Percentiles rank a stretch among this genome's conserved stretches.
phyloP scores from a whole-genome alignment of 2,113 vertebrate genomes.

The Centropus unirufus region DNA sequence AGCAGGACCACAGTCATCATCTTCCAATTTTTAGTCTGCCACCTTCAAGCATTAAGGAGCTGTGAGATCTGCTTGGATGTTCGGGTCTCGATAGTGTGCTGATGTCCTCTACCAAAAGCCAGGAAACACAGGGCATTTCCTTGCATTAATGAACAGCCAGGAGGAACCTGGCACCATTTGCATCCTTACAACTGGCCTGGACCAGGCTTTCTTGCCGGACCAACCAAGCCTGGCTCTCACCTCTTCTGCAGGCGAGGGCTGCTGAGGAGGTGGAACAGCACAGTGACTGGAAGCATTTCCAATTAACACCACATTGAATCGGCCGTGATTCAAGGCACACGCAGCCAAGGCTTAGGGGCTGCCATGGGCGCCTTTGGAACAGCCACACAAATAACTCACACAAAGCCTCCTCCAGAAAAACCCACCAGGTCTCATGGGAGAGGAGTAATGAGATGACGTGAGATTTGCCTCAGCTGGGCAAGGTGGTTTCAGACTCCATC shows the following conservation, averaged over 20 bases:
- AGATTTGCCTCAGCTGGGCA: not conserved
- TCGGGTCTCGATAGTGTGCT: not conserved
- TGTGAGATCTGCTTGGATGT: not conserved
- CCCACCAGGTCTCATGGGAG: not conserved
- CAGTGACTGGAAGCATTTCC: not conserved
- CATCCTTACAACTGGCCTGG: not conserved
- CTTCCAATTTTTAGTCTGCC: not conserved
- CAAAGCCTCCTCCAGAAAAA: not conserved
- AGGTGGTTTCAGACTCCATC: not conserved
- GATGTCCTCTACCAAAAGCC: not conserved
- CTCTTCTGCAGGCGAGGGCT: not conserved
- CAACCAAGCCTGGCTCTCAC: not conserved
- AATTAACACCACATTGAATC: not conserved
- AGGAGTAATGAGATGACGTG: not conserved
- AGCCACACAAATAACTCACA: not conserved
- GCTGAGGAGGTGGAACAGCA: not conserved
- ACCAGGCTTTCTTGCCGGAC: not conserved
- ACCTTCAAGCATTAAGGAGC: not conserved
- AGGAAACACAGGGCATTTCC: not conserved
- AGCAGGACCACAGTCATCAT: not conserved
- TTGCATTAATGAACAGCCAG: not conserved
- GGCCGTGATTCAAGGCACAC: not conserved
- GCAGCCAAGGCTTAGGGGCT: not conserved
- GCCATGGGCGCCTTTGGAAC: not conserved
- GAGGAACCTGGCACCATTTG: not conserved